Conservation (phyloP, 2,113 vertebrate genomes). For the Canis aureus region DNA sequence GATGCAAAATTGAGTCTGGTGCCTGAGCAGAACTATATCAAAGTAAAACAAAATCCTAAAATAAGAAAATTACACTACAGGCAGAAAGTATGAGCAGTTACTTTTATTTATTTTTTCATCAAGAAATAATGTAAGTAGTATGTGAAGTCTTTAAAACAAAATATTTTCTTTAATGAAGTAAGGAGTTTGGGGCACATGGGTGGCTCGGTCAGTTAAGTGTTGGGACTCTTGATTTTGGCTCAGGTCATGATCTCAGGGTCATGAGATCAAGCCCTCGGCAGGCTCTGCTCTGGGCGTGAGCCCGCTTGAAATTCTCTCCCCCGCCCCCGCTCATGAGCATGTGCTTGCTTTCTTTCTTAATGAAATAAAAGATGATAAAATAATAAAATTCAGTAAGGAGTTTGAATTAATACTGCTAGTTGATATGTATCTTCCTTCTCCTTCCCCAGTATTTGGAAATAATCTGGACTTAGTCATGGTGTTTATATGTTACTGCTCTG, state of each 20-base stretch:
- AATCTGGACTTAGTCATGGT: background rate
- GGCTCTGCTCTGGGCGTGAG: background rate
- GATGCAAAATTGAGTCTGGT: background rate
- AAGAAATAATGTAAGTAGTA: background rate
- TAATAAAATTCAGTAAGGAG: background rate
- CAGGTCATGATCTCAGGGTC: background rate
- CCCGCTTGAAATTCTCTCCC: background rate
- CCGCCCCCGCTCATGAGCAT: background rate
- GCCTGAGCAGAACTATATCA: background rate
- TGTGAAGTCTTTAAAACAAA: background rate
- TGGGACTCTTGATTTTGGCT: background rate
- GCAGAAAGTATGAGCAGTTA: background rate
- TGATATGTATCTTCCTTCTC: background rate
- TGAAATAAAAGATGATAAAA: background rate
- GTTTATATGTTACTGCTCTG: background rate
- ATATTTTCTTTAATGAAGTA: background rate
- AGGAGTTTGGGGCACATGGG: background rate
- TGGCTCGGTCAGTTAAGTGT: background rate
- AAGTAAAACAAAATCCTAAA: background rate
- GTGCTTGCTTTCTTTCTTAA: background rate
- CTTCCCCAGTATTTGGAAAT: fast-evolving
- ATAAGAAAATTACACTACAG: background rate
- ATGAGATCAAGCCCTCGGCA: background rate
- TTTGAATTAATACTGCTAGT: background rate
- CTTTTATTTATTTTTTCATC: background rate